Evolutionary conservation across 2,888 invertebrate species (phyloP), one percentile per base, ranked within the genome.

Genomic region (Thereva unica): DNA sequence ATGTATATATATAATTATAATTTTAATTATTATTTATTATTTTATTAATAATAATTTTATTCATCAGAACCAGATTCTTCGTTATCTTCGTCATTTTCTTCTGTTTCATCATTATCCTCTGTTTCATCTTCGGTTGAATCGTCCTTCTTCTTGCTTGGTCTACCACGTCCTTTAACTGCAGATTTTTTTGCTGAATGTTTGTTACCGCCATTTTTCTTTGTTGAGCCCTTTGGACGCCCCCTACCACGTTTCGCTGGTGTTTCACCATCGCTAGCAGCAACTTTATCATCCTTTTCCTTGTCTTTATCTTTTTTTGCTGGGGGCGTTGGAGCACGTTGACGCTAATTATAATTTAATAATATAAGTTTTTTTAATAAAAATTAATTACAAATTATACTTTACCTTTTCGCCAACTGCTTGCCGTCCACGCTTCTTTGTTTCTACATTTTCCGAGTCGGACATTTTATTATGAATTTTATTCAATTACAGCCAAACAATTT

Each of bases 171-270:
- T 59, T 71, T 72, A 12, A 40, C 52, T 10, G 40, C 42, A 23
- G 12, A 45, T 55, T 72, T 73, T 35, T 71, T 72, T 54, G 42
- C 5, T 8, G 68, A 49, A 64, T 67, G 71, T 37, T 70, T 64
- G 47, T 69, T 73, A 8, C 71, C 72, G 80, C 79, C 66, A 78
- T 78, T 71, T 77, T 83, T 84, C 77, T 85, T 85, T 77, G 84
- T 84, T 35, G 84, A 80, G 44, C 84, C 84, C 73, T 85, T 85
- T 35, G 85, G 85, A 71, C 85, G 80, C 71, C 84, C 84, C 75
- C 85, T 78, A 34, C 84, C 84, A 76, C 85, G 78, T 79, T 85
- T 85, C 55, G 82, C 83, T 75, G 81, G 81, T 64, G 84, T 83
- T 69, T 83, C 83, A 69, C 83, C 83, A 73, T 85, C 84, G 76